Base-by-base conservation (phyloP, 1,140 invertebrate genomes). In the Antheraea pernyi region DNA sequence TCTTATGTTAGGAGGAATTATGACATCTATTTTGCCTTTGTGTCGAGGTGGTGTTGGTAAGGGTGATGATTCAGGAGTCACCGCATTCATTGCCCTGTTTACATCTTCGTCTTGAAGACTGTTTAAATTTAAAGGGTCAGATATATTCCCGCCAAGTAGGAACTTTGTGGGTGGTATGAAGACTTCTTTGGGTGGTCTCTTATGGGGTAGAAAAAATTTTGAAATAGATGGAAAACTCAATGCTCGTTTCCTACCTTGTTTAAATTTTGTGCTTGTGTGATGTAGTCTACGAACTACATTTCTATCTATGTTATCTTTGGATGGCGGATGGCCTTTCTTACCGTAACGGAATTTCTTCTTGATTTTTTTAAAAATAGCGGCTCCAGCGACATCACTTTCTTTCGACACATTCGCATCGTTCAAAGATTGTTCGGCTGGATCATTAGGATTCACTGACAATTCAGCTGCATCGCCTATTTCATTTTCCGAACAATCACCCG, bases 111-210 rank as follows among this genome's bases (percentile, higher is more conserved):
- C 95, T 86, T 97, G 96, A 79, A 99, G 93, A 85, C 98, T 98
- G 79, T 98, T 98, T 65, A 99, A 92, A 93, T 99, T 99, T 11
- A 99, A 90, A 0, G 98, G 98, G 93, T 99, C 98, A 74, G 95
- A 96, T 76, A 99, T 99, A 85, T 98, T 99, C 19, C 98, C 98
- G 64, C 98, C 98, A 1, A 99, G 93, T 7, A 99, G 92, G 93
- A 99, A 99, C 90, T 98, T 98, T 3, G 97, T 98, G 0, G 98
- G 97, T 42, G 97, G 95, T 72, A 97, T 96, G 61, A 94, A 93
- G 70, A 94, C 94, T 72, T 96, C 96, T 78, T 96, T 96, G 74
- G 95, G 95, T 58, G 96, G 93, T 65, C 95, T 92, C 78, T 96
- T 96, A 74, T 95, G 94, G 16, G 94, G 93, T 68, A 94, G 84